Base-by-base conservation (phyloP, 2,888 invertebrate species). In the Drosophila tripunctata region DNA sequence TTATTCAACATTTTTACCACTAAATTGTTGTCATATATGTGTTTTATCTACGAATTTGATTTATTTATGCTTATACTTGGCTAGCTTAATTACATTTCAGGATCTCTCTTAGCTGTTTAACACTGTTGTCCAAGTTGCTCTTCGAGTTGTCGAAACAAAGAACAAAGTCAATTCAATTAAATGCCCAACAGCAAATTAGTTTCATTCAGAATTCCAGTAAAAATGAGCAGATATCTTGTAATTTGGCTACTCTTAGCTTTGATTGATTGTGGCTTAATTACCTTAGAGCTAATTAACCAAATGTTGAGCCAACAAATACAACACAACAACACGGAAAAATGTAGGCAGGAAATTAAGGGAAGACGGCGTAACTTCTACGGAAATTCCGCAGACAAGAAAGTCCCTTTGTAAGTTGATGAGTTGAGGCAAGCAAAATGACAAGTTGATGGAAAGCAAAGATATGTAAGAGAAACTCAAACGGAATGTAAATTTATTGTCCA, bases 201-300 rank as follows among this genome's bases (percentile, higher is more conserved):
- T 63, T 12, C 21, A 15, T 54, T 48, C 19, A 44, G 52, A 30
- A 43, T 38, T 15, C 27, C 8, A 51, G 15, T 14, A 21, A 19
- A 60, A 33, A 45, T 62, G 19, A 17, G 14, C 31, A 55, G 43
- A 72, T 61, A 74, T 63, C 31, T 71, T 71, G 35, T 63, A 60
- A 66, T 73, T 57, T 47, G 47, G 33, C 36, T 30, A 14, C 6
- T 38, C 27, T 30, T 27, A 12, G 47, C 40, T 48, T 55, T 80
- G 85, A 85, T 82, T 78, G 82, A 85, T 85, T 72, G 82, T 55
- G 61, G 30, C 72, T 66, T 81, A 75, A 80, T 85, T 78, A 82
- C 85, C 79, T 65, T 60, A 48, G 41, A 31, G 30, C 55, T 55
- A 83, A 73, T 80, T 67, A 64, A 54, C 55, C 44, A 17, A 61